These are phyloP conservation scores for Drosophila parthenogenetica DNA, from an alignment of 2,888 invertebrate genomes.

Conservation along the genomic window DNA sequence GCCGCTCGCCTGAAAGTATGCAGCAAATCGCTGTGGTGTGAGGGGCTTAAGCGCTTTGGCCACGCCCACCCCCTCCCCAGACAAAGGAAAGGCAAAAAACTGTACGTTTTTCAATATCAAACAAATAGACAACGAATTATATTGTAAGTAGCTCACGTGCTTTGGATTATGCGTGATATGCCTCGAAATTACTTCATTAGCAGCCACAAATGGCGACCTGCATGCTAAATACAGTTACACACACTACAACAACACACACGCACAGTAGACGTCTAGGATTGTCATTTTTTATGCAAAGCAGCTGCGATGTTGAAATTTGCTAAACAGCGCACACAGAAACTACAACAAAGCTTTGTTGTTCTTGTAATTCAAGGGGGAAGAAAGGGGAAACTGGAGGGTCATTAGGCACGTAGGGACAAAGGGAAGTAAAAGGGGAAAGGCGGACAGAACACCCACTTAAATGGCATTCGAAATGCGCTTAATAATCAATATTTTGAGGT, in stretches of 20 bases:
- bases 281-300: slow-evolving; percentile 76
- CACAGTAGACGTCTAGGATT: slow-evolving; percentile 22
- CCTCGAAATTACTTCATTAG: slow-evolving; percentile 81
- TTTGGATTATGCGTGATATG: slow-evolving; percentile 81
- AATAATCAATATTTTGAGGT: slow-evolving; percentile 78
- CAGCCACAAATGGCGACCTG: slow-evolving; percentile 77
- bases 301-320: slow-evolving; percentile 54
- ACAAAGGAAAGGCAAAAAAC: slow-evolving; percentile 3
- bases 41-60: slow-evolving; percentile 20
- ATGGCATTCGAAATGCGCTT: slow-evolving; percentile 69
- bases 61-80: background rate
- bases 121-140: slow-evolving; percentile 82
- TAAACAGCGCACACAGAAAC: slow-evolving; percentile 55
- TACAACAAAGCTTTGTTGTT: slow-evolving; percentile 43
- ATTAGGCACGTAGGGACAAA: background rate
- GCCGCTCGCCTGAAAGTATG: slow-evolving; percentile 58
- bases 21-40: slow-evolving; percentile 47
- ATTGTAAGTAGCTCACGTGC: slow-evolving; percentile 81
- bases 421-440: no score
- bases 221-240: slow-evolving; percentile 70
- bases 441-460: slow-evolving; percentile 30
- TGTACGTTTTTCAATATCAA: slow-evolving; percentile 75
- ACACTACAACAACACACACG: slow-evolving; percentile 30
- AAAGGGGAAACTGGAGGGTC: background rate
- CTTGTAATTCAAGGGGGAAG: background rate